phyloP scores from a whole-genome alignment of 2,888 invertebrate genomes.

The Mythimna ferrago region DNA sequence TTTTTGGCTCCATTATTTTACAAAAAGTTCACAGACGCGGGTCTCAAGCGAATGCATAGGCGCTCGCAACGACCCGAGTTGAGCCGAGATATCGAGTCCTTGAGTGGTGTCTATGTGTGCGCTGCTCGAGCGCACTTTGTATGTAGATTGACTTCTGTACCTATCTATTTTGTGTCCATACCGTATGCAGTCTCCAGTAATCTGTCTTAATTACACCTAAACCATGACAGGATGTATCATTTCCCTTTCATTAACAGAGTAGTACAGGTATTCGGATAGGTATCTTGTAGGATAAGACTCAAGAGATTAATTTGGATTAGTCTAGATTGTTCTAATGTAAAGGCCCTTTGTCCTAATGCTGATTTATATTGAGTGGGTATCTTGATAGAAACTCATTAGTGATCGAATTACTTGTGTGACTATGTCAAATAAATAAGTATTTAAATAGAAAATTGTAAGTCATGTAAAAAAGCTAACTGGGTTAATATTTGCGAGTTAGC shows the following conservation, averaged over 20 bases:
- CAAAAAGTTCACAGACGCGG: too few relatives aligned
- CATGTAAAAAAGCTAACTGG: too few relatives aligned
- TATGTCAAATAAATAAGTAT: neutral
- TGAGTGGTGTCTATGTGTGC: too few relatives aligned
- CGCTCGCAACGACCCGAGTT: too few relatives aligned
- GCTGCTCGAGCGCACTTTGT: too few relatives aligned
- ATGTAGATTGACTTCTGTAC: too few relatives aligned
- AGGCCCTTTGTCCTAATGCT: neutral
- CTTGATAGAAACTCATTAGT: neutral
- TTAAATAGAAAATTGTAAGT: too few relatives aligned
- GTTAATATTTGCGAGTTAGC: too few relatives aligned
- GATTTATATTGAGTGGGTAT: neutral
- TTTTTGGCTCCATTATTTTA: too few relatives aligned
- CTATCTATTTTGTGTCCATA: neutral
- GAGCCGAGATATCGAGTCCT: too few relatives aligned
- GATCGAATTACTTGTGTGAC: neutral
- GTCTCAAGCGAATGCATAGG: too few relatives aligned
- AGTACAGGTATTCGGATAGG: neutral
- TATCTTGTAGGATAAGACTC: neutral
- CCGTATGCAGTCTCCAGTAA: slow-evolving; percentile 13
- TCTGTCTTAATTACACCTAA: slow-evolving; percentile 44
- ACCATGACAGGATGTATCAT: neutral
- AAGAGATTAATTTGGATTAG: slow-evolving; percentile 27
- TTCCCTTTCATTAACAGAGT: slow-evolving; percentile 22
- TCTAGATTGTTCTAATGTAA: neutral